A percentile compares a stretch with the other conserved stretches of the same genome.
These are phyloP conservation scores for Drosophila paulistorum DNA, from an alignment of 1,140 invertebrate genomes.

Conservation along the genomic window DNA sequence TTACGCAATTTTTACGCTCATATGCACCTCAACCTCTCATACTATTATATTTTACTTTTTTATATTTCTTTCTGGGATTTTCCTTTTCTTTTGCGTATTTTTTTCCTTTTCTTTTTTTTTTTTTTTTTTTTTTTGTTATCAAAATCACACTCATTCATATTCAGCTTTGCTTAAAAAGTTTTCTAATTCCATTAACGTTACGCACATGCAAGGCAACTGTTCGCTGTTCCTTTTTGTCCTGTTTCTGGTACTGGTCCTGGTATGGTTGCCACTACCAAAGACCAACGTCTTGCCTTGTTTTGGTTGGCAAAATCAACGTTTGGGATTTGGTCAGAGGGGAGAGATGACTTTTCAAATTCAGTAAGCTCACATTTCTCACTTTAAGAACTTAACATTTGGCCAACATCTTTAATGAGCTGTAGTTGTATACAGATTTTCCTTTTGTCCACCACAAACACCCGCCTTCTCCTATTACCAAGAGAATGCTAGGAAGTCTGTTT, in stretches of 20 bases:
- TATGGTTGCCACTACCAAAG: background rate
- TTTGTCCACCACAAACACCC: conserved; percentile 16
- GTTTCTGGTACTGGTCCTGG: background rate
- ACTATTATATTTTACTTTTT: conserved; percentile 1
- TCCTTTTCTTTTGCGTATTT: conserved; percentile 22
- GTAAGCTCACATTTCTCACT: conserved; percentile 28
- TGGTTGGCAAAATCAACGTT: conserved; percentile 43
- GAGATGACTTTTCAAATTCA: conserved; percentile 60
- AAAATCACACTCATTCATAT: conserved; percentile 65
- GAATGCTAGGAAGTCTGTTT: conserved; percentile 42
- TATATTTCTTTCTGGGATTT: conserved; percentile 23
- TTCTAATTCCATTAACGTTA: conserved; percentile 81
- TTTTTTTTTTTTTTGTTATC: conserved; percentile 48
- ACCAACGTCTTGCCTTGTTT: conserved; percentile 14
- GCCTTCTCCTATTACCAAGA: background rate
- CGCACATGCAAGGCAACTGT: conserved; percentile 64
- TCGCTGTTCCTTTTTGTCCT: conserved; percentile 18
- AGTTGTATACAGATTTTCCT: conserved; percentile 68
- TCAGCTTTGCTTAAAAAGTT: conserved; percentile 73
- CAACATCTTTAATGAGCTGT: conserved; percentile 71
- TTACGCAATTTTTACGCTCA: conserved; percentile 69
- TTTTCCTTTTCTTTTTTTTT: conserved; percentile 22
- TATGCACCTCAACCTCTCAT: conserved; percentile 46
- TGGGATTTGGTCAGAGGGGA: conserved; percentile 23
- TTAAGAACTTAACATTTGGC: conserved; percentile 54